Evolutionary conservation across 2,797 vertebrate species (phyloP).

Genomic region (Silurus aristotelis): DNA sequence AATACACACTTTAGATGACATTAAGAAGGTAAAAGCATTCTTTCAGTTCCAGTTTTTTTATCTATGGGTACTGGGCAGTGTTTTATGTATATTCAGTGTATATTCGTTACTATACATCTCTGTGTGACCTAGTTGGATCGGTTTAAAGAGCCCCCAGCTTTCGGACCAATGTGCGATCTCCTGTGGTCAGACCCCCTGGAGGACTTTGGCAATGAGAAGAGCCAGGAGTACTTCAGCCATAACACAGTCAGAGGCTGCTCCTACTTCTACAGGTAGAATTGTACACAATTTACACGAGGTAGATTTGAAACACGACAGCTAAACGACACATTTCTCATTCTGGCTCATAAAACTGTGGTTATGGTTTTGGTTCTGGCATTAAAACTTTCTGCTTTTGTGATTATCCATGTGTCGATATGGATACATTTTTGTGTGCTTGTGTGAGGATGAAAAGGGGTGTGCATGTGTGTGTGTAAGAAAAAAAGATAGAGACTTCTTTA

Average conservation of each 20-base stretch:
- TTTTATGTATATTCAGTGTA: constrained; percentile 11
- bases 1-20: constrained; percentile 84
- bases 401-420: not conserved
- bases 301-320: not conserved
- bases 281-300: too few species aligned
- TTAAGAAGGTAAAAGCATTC: constrained; percentile 74
- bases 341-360: not conserved
- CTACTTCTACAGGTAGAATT: constrained; percentile 80
- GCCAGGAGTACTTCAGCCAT: constrained; percentile 82
- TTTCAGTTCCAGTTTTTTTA: not conserved
- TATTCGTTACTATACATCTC: constrained; percentile 35
- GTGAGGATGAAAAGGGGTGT: not conserved
- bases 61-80: not conserved
- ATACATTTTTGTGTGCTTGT: not conserved
- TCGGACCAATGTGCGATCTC: constrained; percentile 83
- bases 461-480: not conserved
- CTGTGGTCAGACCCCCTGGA: constrained; percentile 82
- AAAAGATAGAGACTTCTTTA: not conserved
- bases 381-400: not conserved
- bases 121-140: constrained; percentile 74
- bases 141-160: constrained; percentile 83
- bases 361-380: not conserved
- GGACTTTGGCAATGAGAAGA: constrained; percentile 83
- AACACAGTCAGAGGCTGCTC: constrained; percentile 83
- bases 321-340: not conserved